Evolutionary conservation across 2,888 invertebrate species (phyloP).

Genomic region (Cosmia pyralina): DNA sequence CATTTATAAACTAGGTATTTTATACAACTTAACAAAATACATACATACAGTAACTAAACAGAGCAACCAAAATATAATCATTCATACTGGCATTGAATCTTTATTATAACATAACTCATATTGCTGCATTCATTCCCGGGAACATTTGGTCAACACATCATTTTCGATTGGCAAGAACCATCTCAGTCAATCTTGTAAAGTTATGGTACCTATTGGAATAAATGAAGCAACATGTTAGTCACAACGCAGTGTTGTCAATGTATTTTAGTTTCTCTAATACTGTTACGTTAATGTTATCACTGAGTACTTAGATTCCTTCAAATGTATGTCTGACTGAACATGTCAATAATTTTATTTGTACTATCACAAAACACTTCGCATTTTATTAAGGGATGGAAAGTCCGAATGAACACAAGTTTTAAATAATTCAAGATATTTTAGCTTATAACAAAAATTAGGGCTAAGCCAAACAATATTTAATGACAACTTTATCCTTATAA

Average conservation of each 20-base stretch:
- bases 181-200: conserved; percentile 59
- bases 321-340: conserved; percentile 67
- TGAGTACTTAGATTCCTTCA: conserved; percentile 72
- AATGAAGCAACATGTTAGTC: conserved; percentile 65
- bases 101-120: conserved; percentile 49
- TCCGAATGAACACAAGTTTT: conserved; percentile 51
- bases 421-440: conserved; percentile 62
- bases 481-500: conserved; percentile 73
- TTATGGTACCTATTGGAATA: conserved; percentile 60
- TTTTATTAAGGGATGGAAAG: conserved; percentile 47
- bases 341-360: conserved; percentile 85
- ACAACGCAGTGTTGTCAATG: conserved; percentile 54
- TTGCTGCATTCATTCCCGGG: conserved; percentile 67
- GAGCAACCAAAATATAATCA: conserved; percentile 86
- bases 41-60: conserved; percentile 89
- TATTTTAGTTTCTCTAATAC: conserved; percentile 78
- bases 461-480: conserved; percentile 77
- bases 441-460: conserved; percentile 78
- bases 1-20: conserved; percentile 90
- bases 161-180: conserved; percentile 69
- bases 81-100: conserved; percentile 77
- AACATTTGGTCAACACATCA: conserved; percentile 30
- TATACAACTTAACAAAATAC: conserved; percentile 91
- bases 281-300: conserved; percentile 73
- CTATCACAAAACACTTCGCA: conserved; percentile 82